phyloP scores from a whole-genome alignment of 1,140 invertebrate species.

The Bactericera cockerelli region DNA sequence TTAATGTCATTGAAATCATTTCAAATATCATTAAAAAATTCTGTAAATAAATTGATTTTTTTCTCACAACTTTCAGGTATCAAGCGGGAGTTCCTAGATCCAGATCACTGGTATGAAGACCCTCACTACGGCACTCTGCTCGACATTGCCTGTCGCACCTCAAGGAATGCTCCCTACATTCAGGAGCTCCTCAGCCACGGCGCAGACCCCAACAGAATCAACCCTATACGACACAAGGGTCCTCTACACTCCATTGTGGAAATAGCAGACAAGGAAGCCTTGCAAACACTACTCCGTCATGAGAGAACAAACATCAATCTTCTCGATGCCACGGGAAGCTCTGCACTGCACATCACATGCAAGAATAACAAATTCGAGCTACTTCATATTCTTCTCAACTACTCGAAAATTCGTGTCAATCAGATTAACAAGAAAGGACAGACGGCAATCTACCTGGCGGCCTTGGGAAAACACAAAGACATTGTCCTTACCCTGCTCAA shows the following conservation, averaged over 20 bases:
- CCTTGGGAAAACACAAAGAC: constrained; percentile 32
- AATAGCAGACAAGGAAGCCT: constrained; percentile 34
- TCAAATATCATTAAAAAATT: too few species aligned
- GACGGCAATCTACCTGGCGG: constrained; percentile 22
- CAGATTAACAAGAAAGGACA: constrained; percentile 22
- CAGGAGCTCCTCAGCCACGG: constrained; percentile 44
- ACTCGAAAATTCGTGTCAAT: constrained; percentile 21
- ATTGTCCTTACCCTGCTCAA: constrained; percentile 33
- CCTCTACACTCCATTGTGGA: constrained; percentile 50
- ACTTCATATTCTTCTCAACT: constrained; percentile 18
- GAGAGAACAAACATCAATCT: constrained; percentile 44
- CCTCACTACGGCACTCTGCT: constrained; percentile 21
- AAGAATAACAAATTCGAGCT: constrained; percentile 24
- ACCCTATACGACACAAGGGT: constrained; percentile 40
- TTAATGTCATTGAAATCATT: too few species aligned
- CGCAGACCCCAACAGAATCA: constrained; percentile 44
- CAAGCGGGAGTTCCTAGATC: constrained; percentile 16
- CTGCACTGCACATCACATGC: constrained; percentile 44
- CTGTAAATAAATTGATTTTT: too few species aligned
- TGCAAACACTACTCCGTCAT: constrained; percentile 36
- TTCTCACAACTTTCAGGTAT: too few species aligned
- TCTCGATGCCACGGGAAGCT: constrained; percentile 38
- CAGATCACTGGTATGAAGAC: constrained; percentile 21
- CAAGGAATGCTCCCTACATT: constrained; percentile 33
- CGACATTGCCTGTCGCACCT: constrained; percentile 19